Evolutionary conservation across 2,888 invertebrate genomes (phyloP), one percentile per base, ranked within the genome.

Genomic region (Camponotus fellah): DNA sequence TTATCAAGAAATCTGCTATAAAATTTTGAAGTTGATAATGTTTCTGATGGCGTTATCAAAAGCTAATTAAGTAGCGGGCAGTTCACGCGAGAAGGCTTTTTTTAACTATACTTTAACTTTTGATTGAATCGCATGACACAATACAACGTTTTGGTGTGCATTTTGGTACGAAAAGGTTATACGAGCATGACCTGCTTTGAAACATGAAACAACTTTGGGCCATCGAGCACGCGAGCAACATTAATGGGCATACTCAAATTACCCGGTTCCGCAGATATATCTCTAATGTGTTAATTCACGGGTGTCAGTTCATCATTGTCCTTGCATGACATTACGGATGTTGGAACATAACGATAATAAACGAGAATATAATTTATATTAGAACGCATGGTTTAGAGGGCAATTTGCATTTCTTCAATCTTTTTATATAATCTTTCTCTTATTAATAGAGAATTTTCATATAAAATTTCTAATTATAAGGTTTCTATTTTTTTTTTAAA

Each of bases 231-330:
- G 88, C 88, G 83, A 88, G 65, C 72, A 81, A 76, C 88, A 71
- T 88, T 88, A 88, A 87, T 72, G 81, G 66, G 56, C 26, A 21
- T 60, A 75, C 83, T 85, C 76, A 83, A 83, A 83, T 86, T 74
- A 83, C 83, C 53, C 53, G n/a, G 69, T 53, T 68, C 37, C 65
- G 37, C 60, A 77, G 58, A 82, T 77, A 82, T 69, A 80, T 82
- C 58, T 83, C 46, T 82, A 81, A 88, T 81, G 75, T 85, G 85
- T 86, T 88, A 87, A 82, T 85, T 87, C 85, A 40, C 64, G 46
- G 72, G 58, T 66, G 62, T 74, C 77, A 21, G 75, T 84, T 75
- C 49, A 49, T 84, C 85, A 79, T 66, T 87, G 85, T 85, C 75
- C 21, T 12, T 40, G 65, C 65, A 62, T 43, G 62, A 65, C 77